phyloP scores from a whole-genome alignment of 2,888 invertebrate species.

The Volucella inanis region DNA sequence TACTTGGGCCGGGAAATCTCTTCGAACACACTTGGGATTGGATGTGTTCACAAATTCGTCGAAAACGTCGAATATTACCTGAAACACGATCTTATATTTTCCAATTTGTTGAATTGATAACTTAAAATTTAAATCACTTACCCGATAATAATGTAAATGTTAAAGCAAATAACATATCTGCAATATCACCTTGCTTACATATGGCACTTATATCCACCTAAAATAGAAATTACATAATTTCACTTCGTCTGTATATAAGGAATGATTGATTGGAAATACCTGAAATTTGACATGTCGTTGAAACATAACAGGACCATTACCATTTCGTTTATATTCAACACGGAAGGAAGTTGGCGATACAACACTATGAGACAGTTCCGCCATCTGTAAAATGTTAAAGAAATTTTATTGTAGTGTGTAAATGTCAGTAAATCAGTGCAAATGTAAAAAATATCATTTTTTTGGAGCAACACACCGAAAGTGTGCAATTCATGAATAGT shows the following conservation, averaged over 20 bases:
- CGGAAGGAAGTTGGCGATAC: constrained; percentile 98
- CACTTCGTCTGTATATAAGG: neutral
- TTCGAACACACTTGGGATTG: constrained; percentile 90
- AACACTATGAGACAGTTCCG: constrained; percentile 98
- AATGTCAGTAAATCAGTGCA: neutral
- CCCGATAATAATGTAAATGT: constrained; percentile 97
- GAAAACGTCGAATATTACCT: constrained; percentile 97
- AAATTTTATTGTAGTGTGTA: neutral
- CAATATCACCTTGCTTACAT: constrained; percentile 88
- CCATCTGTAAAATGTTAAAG: constrained; percentile 87
- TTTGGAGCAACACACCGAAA: too few species aligned
- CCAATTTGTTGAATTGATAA: constrained; percentile 29
- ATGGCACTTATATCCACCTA: constrained; percentile 94
- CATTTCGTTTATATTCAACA: constrained; percentile 97
- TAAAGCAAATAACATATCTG: constrained; percentile 93
- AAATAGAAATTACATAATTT: constrained; percentile 83
- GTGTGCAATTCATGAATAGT: too few species aligned
- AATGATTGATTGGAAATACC: constrained; percentile 80
- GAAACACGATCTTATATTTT: constrained; percentile 75
- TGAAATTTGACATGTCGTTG: constrained; percentile 98
- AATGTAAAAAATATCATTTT: too few species aligned
- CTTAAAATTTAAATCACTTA: constrained; percentile 82
- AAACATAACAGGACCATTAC: constrained; percentile 97
- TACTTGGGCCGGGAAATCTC: constrained; percentile 83
- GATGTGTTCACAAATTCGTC: constrained; percentile 97